Base-by-base conservation (phyloP, 2,888 invertebrate species). In the Odontocolon sp. region DNA sequence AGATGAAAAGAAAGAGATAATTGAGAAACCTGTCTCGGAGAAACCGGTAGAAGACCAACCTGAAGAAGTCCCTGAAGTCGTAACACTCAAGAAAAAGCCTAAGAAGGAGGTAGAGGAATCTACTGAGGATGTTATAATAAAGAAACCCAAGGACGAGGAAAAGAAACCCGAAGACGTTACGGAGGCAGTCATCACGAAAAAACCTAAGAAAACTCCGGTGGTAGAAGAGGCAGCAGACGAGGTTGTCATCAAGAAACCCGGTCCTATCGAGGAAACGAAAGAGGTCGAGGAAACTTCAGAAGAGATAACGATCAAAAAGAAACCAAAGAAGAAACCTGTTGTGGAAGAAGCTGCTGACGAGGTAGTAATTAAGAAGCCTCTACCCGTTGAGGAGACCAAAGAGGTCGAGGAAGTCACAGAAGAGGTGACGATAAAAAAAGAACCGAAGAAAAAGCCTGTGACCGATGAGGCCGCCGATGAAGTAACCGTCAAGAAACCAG, bases 281-380 rank as follows among this genome's bases (percentile, higher is more conserved):
- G 81, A 73, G 3, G 80, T 83, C 1, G 87, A 88, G 73, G 85
- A 89, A 71, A 71, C 82, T 1, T 74, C 81, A 28, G 82, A 89
- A 72, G 83, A 89, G 47, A 80, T 86, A 1, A 79, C 80, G 0
- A 23, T 86, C 11, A 85, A 83, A 33, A 85, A 86, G 70, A 84
- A 81, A 18, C 81, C 83, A 2, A 81, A 86, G 71, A 83, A 80
- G 42, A 85, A 85, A 50, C 81, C 82, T 0, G 80, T 81, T 3
- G 68, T 64, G 1, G 88, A 89, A 63, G 91, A 92, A 78, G 90
- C 90, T 54, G 88, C 87, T 1, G 92, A 92, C 71, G 92, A 92
- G 80, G 87, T 91, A 26, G 85, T 86, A 0, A 87, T 91, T 1
- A 89, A 87, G 77, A 90, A 82, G 63, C 78, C 79, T 45, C 80